phyloP scores from a whole-genome alignment of 1,140 invertebrate genomes.

The Drosophila mayri region DNA sequence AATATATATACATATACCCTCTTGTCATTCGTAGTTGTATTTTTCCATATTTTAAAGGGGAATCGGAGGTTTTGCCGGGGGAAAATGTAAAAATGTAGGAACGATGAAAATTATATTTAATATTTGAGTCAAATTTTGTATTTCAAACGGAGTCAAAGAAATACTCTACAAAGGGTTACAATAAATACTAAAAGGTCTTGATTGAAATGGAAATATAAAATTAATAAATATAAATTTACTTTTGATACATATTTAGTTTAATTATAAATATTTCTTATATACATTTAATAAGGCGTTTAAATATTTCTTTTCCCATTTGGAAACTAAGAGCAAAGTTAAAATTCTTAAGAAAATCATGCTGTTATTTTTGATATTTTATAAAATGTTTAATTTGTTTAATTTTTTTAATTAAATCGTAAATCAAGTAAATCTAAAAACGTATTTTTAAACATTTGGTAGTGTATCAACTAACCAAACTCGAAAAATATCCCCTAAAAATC shows the following conservation, averaged over 20 bases:
- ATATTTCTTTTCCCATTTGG: too few relatives aligned
- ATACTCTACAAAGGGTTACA: conserved; percentile 6
- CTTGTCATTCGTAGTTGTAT: conserved; percentile 52
- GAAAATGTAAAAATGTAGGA: conserved; percentile 1
- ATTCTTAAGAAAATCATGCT: not conserved
- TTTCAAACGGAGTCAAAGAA: conserved; percentile 12
- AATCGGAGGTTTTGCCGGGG: too few relatives aligned
- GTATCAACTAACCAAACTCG: not conserved
- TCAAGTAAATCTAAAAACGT: too few relatives aligned
- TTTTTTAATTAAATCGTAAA: not conserved
- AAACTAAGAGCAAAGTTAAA: not conserved
- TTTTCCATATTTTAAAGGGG: conserved; percentile 1
- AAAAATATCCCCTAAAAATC: not conserved
- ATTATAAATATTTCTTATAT: not conserved
- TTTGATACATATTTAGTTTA: not conserved
- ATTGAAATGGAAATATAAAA: not conserved
- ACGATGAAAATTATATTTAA: conserved; percentile 45
- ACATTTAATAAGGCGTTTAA: not conserved
- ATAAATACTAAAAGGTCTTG: not conserved
- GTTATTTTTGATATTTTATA: not conserved
- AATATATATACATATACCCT: conserved; percentile 14
- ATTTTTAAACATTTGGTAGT: conserved; percentile 1
- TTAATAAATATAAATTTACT: not conserved
- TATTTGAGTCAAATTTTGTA: conserved; percentile 20
- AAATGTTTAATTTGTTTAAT: not conserved